Evolutionary conservation across 2,888 invertebrate genomes (phyloP).

Genomic region (Calephelis perditalis): DNA sequence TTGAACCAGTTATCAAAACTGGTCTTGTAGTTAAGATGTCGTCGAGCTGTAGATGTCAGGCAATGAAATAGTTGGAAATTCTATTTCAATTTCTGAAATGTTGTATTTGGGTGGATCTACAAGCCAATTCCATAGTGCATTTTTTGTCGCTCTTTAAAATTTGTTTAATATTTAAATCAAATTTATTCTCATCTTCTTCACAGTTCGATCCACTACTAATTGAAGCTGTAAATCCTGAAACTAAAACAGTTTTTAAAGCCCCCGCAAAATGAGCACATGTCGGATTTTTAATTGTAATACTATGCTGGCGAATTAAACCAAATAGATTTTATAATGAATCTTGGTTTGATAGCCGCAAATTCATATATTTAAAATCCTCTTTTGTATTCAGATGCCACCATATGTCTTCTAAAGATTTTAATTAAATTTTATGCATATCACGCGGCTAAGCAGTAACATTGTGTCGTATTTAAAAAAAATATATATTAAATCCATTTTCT

Average conservation of each 20-base stretch:
- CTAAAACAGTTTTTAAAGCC: conserved; percentile 9
- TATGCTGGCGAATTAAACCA: conserved; percentile 18
- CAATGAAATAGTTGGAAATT: too few species aligned
- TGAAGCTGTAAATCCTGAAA: not conserved
- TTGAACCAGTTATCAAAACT: too few species aligned
- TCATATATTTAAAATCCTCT: conserved; percentile 19
- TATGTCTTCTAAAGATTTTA: conserved; percentile 18
- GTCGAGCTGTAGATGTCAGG: too few species aligned
- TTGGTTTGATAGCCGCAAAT: conserved; percentile 22
- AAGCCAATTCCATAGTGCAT: too few species aligned
- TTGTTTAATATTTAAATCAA: not conserved
- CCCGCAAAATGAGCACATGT: conserved; percentile 10
- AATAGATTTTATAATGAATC: conserved; percentile 22
- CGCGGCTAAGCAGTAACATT: conserved; percentile 12
- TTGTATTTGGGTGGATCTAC: too few species aligned
- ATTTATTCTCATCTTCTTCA: conserved; percentile 1
- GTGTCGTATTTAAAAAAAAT: conserved; percentile 20
- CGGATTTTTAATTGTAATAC: conserved; percentile 13
- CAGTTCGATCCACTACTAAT: conserved; percentile 14
- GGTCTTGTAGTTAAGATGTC: too few species aligned
- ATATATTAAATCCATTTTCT: conserved; percentile 18
- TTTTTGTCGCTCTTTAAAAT: too few species aligned
- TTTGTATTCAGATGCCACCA: conserved; percentile 21
- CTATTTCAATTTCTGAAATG: too few species aligned
- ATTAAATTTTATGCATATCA: conserved; percentile 20